phyloP scores from a whole-genome alignment of 2,113 vertebrate genomes.

The Donacobius atricapilla region DNA sequence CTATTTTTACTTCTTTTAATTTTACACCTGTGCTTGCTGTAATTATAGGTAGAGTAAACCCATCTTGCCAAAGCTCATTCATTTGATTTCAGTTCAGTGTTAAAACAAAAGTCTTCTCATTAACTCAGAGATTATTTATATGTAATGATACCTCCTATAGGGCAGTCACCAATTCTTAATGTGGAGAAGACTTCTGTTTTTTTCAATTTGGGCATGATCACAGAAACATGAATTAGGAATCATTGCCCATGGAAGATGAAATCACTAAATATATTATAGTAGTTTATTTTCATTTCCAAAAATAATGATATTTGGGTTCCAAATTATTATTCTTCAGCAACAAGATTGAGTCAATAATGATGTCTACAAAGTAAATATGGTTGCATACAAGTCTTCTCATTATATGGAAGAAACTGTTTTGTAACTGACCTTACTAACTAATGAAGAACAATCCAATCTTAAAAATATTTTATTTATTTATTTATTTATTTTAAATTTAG shows the following conservation, averaged over 20 bases:
- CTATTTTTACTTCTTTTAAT: neutral
- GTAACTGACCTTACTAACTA: neutral
- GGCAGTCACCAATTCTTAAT: neutral
- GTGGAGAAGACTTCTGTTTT: neutral
- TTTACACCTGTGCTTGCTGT: neutral
- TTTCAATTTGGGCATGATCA: neutral
- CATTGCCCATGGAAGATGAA: neutral
- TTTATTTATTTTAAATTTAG: neutral
- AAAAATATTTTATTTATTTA: neutral
- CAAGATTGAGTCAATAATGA: neutral
- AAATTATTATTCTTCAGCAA: neutral
- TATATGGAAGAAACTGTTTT: neutral
- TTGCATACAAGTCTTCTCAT: neutral
- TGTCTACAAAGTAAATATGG: neutral
- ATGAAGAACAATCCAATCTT: neutral
- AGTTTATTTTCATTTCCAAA: neutral
- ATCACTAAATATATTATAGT: neutral
- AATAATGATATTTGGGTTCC: neutral
- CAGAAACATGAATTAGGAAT: neutral
- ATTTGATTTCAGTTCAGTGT: neutral
- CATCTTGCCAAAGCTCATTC: neutral
- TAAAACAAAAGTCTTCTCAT: neutral
- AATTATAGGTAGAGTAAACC: neutral
- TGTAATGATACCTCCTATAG: neutral
- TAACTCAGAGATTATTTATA: neutral